Base-by-base conservation (phyloP, 2,797 vertebrate genomes). In the Karalla daura region DNA sequence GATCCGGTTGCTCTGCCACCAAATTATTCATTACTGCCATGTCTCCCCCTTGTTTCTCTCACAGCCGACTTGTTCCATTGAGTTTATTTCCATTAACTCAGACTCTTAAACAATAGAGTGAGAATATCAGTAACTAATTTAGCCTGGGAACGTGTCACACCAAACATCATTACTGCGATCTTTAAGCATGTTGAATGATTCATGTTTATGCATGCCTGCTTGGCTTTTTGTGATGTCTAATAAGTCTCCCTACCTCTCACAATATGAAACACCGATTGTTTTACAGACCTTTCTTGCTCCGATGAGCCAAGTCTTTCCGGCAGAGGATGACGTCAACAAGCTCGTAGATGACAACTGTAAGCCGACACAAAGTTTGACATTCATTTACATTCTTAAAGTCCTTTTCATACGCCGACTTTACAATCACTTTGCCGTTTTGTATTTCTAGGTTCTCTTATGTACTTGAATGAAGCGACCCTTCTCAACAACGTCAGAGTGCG, bases 381-480 rank as follows among this genome's bases (percentile, higher is more conserved):
- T 63, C 11, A 1, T 8, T 14, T 18, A 10, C 7, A 3, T 13
- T 24, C 21, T 18, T 24, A n/a, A n/a, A 51, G 1, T 23, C 2
- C 15, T 39, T 23, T 11, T 46, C 17, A n/a, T 12, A 7, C n/a
- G n/a, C n/a, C n/a, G n/a, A n/a, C n/a, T n/a, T n/a, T n/a, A n/a
- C n/a, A n/a, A n/a, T n/a, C n/a, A n/a, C n/a, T n/a, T n/a, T n/a
- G n/a, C n/a, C n/a, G n/a, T n/a, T n/a, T 36, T 2, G 52, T 75
- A 64, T 47, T 75, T 66, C 52, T 80, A 99, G 98, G 98, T 93
- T 96, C 96, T 45, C 90, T 99, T 13, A 99, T 99, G 98, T 99
- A 99, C 91, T 93, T 99, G 89, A 99, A 99, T 86, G 98, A 99
- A 94, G 98, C 96, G 63, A 99, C 98, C 18, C 96, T 99, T 17